Evolutionary conservation across 2,888 invertebrate species (phyloP), one percentile per base, ranked within the genome.

Genomic region (Eupithecia abbreviata): DNA sequence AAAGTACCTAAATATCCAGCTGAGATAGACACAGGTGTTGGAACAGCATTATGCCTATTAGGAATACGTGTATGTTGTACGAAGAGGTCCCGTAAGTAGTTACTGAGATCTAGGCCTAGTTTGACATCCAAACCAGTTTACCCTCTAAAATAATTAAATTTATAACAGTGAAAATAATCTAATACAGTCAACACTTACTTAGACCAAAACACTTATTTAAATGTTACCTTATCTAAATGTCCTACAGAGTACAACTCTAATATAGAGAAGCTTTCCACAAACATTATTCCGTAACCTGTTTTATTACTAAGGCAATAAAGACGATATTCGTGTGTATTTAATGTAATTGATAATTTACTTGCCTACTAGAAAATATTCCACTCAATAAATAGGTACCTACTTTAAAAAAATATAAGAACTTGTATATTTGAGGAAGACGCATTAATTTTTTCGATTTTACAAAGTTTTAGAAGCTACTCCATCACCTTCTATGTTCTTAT

Each of bases 221-320:
- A 55, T n/a, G n/a, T 55, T 6, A n/a, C 55, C n/a, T 55, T 55
- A 55, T n/a, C n/a, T n/a, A 18, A n/a, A 55, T 55, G n/a, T 55
- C n/a, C 55, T 55, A n/a, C n/a, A n/a, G 15, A 51, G 7, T n/a
- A 7, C 51, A 55, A n/a, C 55, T 55, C n/a, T n/a, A n/a, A 55
- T n/a, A 55, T 55, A n/a, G n/a, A n/a, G n/a, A 55, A 55, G 55
- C n/a, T 55, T 55, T 55, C 55, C n/a, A 55, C n/a, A n/a, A n/a
- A 55, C 51, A 12, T 51, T 55, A 55, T 55, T n/a, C 55, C 55
- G 55, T 55, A 55, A 55, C n/a, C n/a, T 9, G 55, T 55, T 55
- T 55, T 55, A 55, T 55, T 55, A 3, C 6, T 7, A 4, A n/a
- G 7, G n/a, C 6, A 2, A 18, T 55, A 55, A 55, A n/a, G 55